phyloP scores from a whole-genome alignment of 2,888 invertebrate species.

The Scaeva pyrastri region DNA sequence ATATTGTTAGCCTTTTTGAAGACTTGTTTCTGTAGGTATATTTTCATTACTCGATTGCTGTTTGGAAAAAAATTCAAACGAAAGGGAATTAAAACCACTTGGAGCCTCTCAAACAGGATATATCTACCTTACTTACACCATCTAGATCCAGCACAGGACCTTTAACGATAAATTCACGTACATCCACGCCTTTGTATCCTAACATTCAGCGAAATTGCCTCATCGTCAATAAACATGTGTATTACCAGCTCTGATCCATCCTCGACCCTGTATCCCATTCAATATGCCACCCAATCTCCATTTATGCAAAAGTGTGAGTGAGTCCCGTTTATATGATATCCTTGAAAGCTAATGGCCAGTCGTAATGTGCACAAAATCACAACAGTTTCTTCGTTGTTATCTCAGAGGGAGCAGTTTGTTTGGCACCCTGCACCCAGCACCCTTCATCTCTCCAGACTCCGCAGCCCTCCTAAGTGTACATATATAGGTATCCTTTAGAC shows the following conservation, averaged over 20 bases:
- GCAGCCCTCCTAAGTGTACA: slow-evolving; percentile 28
- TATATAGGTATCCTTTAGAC: slow-evolving; percentile 37
- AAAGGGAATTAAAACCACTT: slow-evolving; percentile 56
- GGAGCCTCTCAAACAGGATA: slow-evolving; percentile 23
- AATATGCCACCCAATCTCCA: slow-evolving; percentile 23
- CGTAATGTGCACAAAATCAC: slow-evolving; percentile 73
- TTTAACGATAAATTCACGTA: slow-evolving; percentile 63
- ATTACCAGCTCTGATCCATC: slow-evolving; percentile 43
- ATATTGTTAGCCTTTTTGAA: slow-evolving; percentile 45
- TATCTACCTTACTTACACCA: not conserved
- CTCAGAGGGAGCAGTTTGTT: slow-evolving; percentile 65
- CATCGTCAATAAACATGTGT: slow-evolving; percentile 72
- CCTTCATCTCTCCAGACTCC: not conserved
- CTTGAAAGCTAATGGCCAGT: slow-evolving; percentile 73
- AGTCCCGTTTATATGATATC: slow-evolving; percentile 50
- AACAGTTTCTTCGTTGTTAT: slow-evolving; percentile 68
- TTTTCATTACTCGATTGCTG: slow-evolving; percentile 10
- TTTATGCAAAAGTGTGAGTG: not conserved
- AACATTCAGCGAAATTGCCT: slow-evolving; percentile 70
- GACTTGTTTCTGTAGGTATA: slow-evolving; percentile 24
- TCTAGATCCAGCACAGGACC: slow-evolving; percentile 12
- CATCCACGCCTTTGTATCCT: slow-evolving; percentile 54
- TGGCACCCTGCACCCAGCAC: not conserved
- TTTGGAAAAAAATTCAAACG: not conserved
- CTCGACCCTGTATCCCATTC: slow-evolving; percentile 17